Conservation (phyloP, 1,140 invertebrate species). For the Panagrolaimus sp. region DNA sequence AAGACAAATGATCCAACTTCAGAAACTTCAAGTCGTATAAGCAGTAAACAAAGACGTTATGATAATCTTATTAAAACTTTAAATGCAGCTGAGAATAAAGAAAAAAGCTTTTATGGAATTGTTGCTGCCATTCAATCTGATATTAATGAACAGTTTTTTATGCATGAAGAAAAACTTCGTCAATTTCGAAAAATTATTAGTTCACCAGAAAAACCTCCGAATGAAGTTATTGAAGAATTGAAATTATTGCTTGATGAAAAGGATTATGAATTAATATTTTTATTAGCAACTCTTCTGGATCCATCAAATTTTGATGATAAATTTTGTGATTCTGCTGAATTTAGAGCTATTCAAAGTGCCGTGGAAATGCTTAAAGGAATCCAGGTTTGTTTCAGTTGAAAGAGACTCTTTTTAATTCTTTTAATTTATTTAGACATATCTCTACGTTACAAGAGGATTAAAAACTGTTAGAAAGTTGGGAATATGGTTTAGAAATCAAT, state of each 20-base stretch:
- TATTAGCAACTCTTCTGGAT: conserved; percentile 1
- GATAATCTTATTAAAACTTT: background rate
- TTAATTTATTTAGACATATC: background rate
- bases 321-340: background rate
- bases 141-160: background rate
- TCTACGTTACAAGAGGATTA: background rate
- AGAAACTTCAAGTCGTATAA: background rate
- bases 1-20: background rate
- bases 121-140: conserved; percentile 5
- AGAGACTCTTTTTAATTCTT: background rate
- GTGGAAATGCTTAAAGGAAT: too few relatives aligned
- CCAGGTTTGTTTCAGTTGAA: too few relatives aligned
- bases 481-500: background rate
- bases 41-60: background rate
- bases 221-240: background rate
- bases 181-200: conserved; percentile 2
- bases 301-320: background rate
- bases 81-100: background rate
- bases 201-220: background rate
- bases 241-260: background rate
- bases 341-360: background rate
- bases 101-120: conserved; percentile 1
- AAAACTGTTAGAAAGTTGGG: background rate
- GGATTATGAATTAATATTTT: background rate
- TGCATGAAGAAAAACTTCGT: conserved; percentile 2